Conservation (phyloP, 2,888 invertebrate genomes). For the Eristalinus aeneus region DNA sequence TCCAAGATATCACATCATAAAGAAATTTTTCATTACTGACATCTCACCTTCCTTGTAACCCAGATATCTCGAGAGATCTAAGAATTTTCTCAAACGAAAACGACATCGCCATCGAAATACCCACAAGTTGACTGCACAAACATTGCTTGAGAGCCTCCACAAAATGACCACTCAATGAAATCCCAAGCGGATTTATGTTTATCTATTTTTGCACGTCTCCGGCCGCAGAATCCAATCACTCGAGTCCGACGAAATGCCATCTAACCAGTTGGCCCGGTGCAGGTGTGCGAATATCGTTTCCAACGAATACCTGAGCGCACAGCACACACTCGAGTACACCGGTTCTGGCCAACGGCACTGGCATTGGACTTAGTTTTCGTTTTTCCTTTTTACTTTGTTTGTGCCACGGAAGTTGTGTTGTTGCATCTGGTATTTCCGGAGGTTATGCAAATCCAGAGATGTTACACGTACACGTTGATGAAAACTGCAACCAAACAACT, state of each 20-base stretch:
- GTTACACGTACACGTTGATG: slow-evolving; percentile 10
- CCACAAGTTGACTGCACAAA: background rate
- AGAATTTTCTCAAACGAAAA: background rate
- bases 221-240: background rate
- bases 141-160: background rate
- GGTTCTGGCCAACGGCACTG: slow-evolving; percentile 48
- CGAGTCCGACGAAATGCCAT: slow-evolving; percentile 40
- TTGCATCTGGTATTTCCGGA: slow-evolving; percentile 47
- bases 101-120: background rate
- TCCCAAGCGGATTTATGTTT: background rate
- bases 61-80: background rate
- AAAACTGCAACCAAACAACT: slow-evolving; percentile 25
- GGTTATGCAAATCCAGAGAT: slow-evolving; percentile 54
- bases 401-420: background rate
- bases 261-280: slow-evolving; percentile 61
- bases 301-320: background rate
- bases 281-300: slow-evolving; percentile 59
- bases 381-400: slow-evolving; percentile 10
- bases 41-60: too few relatives aligned
- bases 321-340: slow-evolving; percentile 24
- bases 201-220: background rate
- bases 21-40: too few relatives aligned
- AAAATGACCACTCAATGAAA: background rate
- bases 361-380: slow-evolving; percentile 41
- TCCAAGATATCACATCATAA: too few relatives aligned